These are phyloP conservation scores for Notospermus geniculatus DNA, from an alignment of 1,140 invertebrate species.

Conservation along the genomic window DNA sequence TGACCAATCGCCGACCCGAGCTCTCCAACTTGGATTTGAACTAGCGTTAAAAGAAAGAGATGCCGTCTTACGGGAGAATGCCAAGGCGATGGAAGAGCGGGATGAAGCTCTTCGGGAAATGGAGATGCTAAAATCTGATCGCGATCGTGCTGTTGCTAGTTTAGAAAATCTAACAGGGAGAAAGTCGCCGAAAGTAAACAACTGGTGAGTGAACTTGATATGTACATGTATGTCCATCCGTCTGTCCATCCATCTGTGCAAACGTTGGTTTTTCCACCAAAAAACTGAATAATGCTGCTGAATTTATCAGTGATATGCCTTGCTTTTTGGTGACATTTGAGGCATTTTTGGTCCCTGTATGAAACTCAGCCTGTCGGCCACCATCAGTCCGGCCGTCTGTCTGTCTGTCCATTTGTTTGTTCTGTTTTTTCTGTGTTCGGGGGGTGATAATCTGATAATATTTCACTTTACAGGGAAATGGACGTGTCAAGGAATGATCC, in stretches of 20 bases:
- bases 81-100: constrained; percentile 38
- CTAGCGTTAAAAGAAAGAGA: constrained; percentile 50
- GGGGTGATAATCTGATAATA: not conserved
- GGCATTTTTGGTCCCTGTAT: too few relatives aligned
- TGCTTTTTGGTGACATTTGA: too few relatives aligned
- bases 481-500: not conserved
- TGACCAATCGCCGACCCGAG: constrained; percentile 31
- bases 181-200: constrained; percentile 14
- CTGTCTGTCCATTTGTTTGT: too few relatives aligned
- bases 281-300: too few relatives aligned
- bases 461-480: not conserved
- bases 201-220: constrained; percentile 26
- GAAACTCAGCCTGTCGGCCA: too few relatives aligned
- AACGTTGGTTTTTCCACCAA: too few relatives aligned
- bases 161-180: constrained; percentile 34
- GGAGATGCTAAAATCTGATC: constrained; percentile 35
- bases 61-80: constrained; percentile 45
- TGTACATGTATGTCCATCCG: not conserved
- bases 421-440: too few relatives aligned
- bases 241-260: too few relatives aligned
- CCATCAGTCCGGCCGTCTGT: too few relatives aligned
- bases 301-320: too few relatives aligned
- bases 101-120: constrained; percentile 34
- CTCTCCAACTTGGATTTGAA: constrained; percentile 47
- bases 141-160: constrained; percentile 39